Evolutionary conservation across 2,797 vertebrate species (phyloP), one percentile per base, ranked within the genome.

Genomic region (Sebastes itinus): DNA sequence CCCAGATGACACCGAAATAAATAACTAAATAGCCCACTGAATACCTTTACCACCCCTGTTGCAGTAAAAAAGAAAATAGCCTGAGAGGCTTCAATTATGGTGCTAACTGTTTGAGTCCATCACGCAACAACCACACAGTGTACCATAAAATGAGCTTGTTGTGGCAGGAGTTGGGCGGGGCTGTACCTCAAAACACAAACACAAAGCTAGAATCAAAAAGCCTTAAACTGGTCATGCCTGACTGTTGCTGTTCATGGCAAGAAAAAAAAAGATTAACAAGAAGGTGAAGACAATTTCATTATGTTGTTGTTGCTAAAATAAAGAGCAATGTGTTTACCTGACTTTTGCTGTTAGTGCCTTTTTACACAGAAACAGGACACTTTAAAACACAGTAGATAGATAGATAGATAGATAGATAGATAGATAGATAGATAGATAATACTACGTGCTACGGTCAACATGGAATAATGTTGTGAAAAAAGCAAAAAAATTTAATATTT

Each of bases 241-340:
- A 95, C 92, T 95, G 93, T 94, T 95, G 93, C 87, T 94, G 90
- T 92, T 90, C 87, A 90, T 90, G 94, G 90, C 78, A 88, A 86
- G 81, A 83, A 80, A 74, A 80, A 80, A 68, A 22, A 78, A 72
- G 67, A 85, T 69, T 22, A 87, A 87, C 64, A 69, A 79, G 76
- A 91, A 87, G 76, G 67, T 87, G 83, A 89, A 88, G 78, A 86
- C 73, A 76, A 85, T 93, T 85, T 91, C 87, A 92, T 89, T 86
- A 85, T 91, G 87, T 92, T 93, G 90, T 89, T 94, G 92, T 95
- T 95, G 88, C 90, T 86, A 80, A 88, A 95, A 95, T 95, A 94
- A 95, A 94, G 88, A 93, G 83, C 91, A 88, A 90, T 90, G 94
- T 95, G 94, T 95, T 95, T 94, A 95, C 94, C 92, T 88, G 91